These are phyloP conservation scores for Lepidurus apus DNA, from an alignment of 1,140 invertebrate species.

Conservation along the genomic window DNA sequence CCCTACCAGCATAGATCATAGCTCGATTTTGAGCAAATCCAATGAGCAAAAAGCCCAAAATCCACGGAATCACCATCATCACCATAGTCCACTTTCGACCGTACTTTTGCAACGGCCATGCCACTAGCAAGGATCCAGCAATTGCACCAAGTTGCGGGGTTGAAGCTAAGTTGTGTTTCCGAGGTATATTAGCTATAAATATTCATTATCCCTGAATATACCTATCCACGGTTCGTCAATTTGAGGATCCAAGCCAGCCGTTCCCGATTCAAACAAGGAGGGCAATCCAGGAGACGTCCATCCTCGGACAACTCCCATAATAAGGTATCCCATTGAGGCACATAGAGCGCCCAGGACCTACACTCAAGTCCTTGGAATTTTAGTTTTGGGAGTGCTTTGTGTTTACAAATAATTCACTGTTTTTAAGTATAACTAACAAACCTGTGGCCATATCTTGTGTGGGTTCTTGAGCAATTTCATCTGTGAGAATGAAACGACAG, in stretches of 20 bases:
- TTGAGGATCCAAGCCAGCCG: not conserved
- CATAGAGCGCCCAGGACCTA: constrained; percentile 25
- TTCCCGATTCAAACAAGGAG: constrained; percentile 18
- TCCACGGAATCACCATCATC: constrained; percentile 43
- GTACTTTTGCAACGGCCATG: constrained; percentile 43
- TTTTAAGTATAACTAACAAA: not conserved
- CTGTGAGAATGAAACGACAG: not conserved
- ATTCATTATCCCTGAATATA: not conserved
- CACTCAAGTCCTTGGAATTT: not conserved
- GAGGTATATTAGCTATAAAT: not conserved
- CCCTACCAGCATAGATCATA: constrained; percentile 54
- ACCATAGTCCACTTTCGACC: constrained; percentile 45
- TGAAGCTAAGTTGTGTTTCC: constrained; percentile 1
- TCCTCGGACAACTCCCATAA: constrained; percentile 27
- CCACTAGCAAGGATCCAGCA: constrained; percentile 29
- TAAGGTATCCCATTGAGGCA: constrained; percentile 27
- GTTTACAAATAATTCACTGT: not conserved
- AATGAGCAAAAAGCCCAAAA: constrained; percentile 44
- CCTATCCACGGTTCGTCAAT: constrained; percentile 28
- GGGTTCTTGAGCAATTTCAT: not conserved
- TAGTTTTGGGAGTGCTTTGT: not conserved
- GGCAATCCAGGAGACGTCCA: constrained; percentile 32
- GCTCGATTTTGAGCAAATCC: constrained; percentile 38
- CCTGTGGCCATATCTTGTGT: not conserved
- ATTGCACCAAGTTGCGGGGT: constrained; percentile 30